Base-by-base conservation (phyloP, 2,797 vertebrate genomes). In the Anabacerthia variegaticeps region DNA sequence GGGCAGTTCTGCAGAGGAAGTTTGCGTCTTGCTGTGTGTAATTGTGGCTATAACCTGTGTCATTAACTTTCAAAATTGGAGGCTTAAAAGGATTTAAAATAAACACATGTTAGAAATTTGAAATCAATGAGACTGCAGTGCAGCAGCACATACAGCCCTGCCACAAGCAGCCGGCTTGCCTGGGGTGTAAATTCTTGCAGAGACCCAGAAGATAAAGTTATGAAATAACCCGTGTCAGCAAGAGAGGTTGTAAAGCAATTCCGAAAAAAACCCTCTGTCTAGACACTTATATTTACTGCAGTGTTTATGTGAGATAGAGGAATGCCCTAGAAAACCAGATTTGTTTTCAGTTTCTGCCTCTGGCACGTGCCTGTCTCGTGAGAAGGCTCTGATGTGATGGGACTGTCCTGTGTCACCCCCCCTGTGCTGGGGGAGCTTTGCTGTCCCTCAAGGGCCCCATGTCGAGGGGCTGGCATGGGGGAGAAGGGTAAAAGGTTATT, bases 31-130 rank as follows among this genome's bases (percentile, higher is more conserved):
- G 22, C 82, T 9, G 12, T 15, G 78, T 80, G 58, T 58, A 36
- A 90, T 69, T 88, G 67, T 46, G 93, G 89, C 88, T 37, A 7
- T 65, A 66, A 63, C 83, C 94, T 28, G 37, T 95, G 96, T 86
- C 95, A 80, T 97, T 96, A 96, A 62, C 95, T 95, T 89, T 58
- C 74, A 66, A 69, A 96, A 91, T 19, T 36, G 93, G 92, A 94
- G 92, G 72, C 84, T 66, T 79, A 78, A 92, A 94, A 86, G 71
- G 95, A 32, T 88, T 93, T 78, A 75, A 95, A 95, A 59, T 82
- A 89, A 88, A 74, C 20, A 55, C 23, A 41, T 18, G 13, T 92
- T 78, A 77, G 92, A 95, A 94, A 93, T 80, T 27, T 68, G 92
- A 89, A 92, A 89, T 16, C 26, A 15, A 37, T 34, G 55, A 8